Evolutionary conservation across 2,888 invertebrate genomes (phyloP).

Genomic region (Acleris sparsana): DNA sequence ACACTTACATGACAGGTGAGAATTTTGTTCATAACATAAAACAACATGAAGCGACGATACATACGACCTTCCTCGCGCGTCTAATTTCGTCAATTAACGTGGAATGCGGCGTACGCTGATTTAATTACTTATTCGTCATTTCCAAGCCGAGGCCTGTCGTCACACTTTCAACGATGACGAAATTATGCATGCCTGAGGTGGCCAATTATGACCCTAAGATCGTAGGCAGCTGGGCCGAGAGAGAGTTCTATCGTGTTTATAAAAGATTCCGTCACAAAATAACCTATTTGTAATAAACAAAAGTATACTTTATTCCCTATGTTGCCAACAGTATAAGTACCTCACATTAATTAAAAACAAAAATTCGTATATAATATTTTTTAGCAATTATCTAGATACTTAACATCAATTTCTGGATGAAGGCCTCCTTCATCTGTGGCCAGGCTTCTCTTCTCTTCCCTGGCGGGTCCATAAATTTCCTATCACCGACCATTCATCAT

Average conservation of each 20-base stretch:
- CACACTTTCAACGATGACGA: constrained; percentile 37
- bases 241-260: constrained; percentile 32
- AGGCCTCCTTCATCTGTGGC: too few species aligned
- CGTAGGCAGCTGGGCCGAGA: constrained; percentile 30
- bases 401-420: too few species aligned
- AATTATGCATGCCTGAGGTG: constrained; percentile 36
- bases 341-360: too few species aligned
- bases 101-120: constrained; percentile 23
- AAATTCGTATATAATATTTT: too few species aligned
- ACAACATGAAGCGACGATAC: too few species aligned
- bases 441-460: too few species aligned
- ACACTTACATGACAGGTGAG: too few species aligned
- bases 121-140: constrained; percentile 37
- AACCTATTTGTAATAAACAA: constrained; percentile 3
- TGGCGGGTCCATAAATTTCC: too few species aligned
- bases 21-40: too few species aligned
- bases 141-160: constrained; percentile 30
- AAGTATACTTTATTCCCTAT: not conserved
- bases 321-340: too few species aligned
- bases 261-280: constrained; percentile 8
- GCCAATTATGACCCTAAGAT: constrained; percentile 36
- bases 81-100: constrained; percentile 36
- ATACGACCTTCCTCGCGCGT: constrained; percentile 3
- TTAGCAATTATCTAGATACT: too few species aligned
- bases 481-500: too few species aligned